phyloP scores from a whole-genome alignment of 2,888 invertebrate species.

The Pollenia labialis region DNA sequence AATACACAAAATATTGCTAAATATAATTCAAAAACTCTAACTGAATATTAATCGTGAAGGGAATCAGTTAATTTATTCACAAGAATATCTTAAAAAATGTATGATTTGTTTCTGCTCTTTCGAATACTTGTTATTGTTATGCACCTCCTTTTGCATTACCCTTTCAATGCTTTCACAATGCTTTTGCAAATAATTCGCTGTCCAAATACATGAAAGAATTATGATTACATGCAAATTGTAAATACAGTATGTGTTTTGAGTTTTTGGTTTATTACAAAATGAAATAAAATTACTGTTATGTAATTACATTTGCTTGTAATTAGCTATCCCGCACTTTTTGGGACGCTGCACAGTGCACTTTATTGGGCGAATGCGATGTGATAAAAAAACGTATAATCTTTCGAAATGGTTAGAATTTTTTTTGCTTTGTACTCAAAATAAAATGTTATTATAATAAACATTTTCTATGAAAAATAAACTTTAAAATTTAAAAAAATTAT shows the following conservation, averaged over 20 bases:
- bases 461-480: no score
- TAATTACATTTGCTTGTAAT: constrained; percentile 64
- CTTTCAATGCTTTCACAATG: not conserved
- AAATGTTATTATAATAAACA: no score
- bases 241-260: constrained; percentile 48
- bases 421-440: no score
- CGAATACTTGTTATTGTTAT: no score
- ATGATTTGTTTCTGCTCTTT: no score
- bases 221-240: constrained; percentile 46
- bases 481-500: no score
- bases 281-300: constrained; percentile 59
- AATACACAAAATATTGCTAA: no score
- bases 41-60: no score
- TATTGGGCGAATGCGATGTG: not conserved
- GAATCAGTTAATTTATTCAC: no score
- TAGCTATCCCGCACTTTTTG: constrained; percentile 39
- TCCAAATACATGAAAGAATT: constrained; percentile 39
- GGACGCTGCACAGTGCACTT: not conserved
- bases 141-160: not conserved
- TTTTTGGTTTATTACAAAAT: constrained; percentile 24
- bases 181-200: constrained; percentile 9
- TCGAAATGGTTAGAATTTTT: no score
- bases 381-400: not conserved
- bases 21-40: no score
- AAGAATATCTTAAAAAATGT: no score